A percentile compares a stretch with the other conserved stretches of the same genome.
phyloP scores from a whole-genome alignment of 2,888 invertebrate species.

The Pterobdella sp. region DNA sequence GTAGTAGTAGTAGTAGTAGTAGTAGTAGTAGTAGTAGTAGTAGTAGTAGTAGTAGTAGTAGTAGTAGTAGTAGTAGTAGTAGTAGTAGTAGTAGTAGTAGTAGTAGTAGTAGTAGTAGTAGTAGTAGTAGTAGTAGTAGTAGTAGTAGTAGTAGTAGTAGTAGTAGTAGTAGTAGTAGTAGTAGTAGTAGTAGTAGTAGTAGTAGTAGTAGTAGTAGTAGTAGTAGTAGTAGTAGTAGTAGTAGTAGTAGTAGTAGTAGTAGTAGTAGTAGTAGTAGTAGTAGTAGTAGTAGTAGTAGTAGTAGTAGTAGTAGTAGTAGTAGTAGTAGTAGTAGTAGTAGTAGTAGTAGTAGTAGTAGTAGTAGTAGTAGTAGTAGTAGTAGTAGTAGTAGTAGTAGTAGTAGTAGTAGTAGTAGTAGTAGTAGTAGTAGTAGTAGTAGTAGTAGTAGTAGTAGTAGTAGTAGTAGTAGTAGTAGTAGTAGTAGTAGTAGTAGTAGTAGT shows the following conservation, averaged over 20 bases:
- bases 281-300: not conserved
- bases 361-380: slow-evolving; percentile 7
- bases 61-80: slow-evolving; percentile 20
- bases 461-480: slow-evolving; percentile 11
- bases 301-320: slow-evolving; percentile 9
- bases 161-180: slow-evolving; percentile 9
- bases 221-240: slow-evolving; percentile 9
- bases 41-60: slow-evolving; percentile 30
- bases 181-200: slow-evolving; percentile 6
- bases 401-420: slow-evolving; percentile 11
- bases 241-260: slow-evolving; percentile 11
- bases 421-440: slow-evolving; percentile 7
- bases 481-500: slow-evolving; percentile 6
- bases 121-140: slow-evolving; percentile 4
- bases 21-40: slow-evolving; percentile 31
- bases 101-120: slow-evolving; percentile 11
- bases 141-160: slow-evolving; percentile 11
- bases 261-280: slow-evolving; percentile 9
- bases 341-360: slow-evolving; percentile 11
- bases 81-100: slow-evolving; percentile 8
- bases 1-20: slow-evolving; percentile 26
- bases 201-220: slow-evolving; percentile 11
- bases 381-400: slow-evolving; percentile 11
- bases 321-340: slow-evolving; percentile 9
- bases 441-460: slow-evolving; percentile 23